phyloP scores from a whole-genome alignment of 1,140 invertebrate genomes.

The Papilio xuthus region DNA sequence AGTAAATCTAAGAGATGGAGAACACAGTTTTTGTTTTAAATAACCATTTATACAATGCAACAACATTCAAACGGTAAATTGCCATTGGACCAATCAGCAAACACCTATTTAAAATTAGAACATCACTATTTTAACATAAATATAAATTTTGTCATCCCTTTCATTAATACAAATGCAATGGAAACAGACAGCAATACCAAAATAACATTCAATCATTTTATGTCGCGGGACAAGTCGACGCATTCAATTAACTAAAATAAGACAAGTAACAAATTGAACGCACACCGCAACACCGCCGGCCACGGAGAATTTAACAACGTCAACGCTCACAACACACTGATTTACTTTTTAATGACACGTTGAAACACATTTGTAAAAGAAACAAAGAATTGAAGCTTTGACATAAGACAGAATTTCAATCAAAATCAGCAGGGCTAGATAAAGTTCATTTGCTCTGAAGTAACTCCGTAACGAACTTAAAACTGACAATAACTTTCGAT shows the following conservation, averaged over 20 bases:
- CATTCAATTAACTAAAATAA: conserved; percentile 59
- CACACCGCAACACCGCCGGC: conserved; percentile 35
- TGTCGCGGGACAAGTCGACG: conserved; percentile 18
- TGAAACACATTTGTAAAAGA: not conserved
- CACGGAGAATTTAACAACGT: conserved; percentile 53
- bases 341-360: conserved; percentile 31
- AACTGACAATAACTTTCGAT: too few species aligned
- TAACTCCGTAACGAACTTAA: too few species aligned
- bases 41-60: too few species aligned
- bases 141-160: not conserved
- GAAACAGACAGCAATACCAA: conserved; percentile 1
- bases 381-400: conserved; percentile 30
- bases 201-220: conserved; percentile 31
- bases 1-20: too few species aligned
- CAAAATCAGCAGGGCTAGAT: not conserved
- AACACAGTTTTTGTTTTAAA: too few species aligned
- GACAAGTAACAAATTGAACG: conserved; percentile 60
- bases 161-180: not conserved
- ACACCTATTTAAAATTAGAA: too few species aligned
- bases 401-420: not conserved
- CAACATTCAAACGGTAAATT: too few species aligned
- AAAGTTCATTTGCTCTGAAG: too few species aligned
- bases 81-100: too few species aligned
- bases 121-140: too few species aligned
- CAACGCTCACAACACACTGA: conserved; percentile 4